Percentiles rank a stretch among this genome's conserved stretches.
Conservation (phyloP, 1,140 invertebrate genomes). For the Homarus americanus region DNA sequence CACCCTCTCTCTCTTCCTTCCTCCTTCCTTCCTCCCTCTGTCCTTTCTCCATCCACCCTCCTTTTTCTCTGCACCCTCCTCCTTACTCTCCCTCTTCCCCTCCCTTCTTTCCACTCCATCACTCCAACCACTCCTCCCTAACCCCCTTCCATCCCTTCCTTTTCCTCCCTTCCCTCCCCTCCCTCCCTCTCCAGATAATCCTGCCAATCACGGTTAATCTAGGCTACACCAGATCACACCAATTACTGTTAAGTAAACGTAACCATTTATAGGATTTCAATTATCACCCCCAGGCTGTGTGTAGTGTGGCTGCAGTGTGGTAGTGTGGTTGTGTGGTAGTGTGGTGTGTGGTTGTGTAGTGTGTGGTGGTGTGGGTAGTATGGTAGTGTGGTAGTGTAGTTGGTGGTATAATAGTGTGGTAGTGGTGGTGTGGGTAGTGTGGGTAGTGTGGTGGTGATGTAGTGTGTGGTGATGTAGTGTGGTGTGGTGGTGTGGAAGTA, state of each 20-base stretch:
- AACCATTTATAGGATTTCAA: conserved; percentile 47
- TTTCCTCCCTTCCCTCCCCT: background rate
- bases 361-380: background rate
- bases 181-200: conserved; percentile 12
- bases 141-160: too few species aligned
- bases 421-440: background rate
- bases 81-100: background rate
- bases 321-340: background rate
- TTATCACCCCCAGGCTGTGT: conserved; percentile 8
- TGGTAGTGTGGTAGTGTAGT: background rate
- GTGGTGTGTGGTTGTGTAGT: background rate
- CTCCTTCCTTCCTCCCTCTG: background rate
- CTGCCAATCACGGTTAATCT: conserved; percentile 17
- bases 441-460: too few species aligned
- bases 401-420: background rate
- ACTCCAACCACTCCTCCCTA: background rate
- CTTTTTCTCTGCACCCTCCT: too few species aligned
- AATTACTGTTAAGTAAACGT: conserved; percentile 58
- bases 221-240: conserved; percentile 35
- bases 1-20: background rate
- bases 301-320: background rate
- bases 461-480: background rate
- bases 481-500: background rate
- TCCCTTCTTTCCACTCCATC: too few species aligned
- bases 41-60: background rate